A percentile compares a stretch with the other conserved stretches of the same genome.
Evolutionary conservation across 2,888 invertebrate genomes (phyloP).

Genomic region (Xanthia icteritia): DNA sequence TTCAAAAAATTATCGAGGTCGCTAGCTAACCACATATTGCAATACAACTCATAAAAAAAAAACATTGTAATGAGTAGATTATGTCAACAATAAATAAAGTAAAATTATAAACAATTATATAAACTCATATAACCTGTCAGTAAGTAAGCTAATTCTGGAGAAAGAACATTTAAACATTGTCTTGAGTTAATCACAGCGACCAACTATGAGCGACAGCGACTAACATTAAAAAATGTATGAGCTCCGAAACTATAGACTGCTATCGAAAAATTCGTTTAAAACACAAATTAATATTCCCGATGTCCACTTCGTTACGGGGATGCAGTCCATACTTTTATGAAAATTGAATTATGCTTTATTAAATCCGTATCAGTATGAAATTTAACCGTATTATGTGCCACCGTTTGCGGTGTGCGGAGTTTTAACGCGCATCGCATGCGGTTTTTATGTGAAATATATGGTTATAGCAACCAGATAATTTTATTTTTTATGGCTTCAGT

Average conservation of each 20-base stretch:
- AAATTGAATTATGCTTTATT: conserved; percentile 70
- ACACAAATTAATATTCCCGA: conserved; percentile 62
- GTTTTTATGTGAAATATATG: conserved; percentile 27
- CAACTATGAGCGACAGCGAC: no score
- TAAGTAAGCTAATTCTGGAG: no score
- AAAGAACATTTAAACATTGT: no score
- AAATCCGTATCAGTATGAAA: conserved; percentile 64
- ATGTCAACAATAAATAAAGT: no score
- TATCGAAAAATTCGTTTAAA: conserved; percentile 52
- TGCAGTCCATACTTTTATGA: conserved; percentile 60
- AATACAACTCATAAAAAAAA: no score
- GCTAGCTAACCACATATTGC: no score
- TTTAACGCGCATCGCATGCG: conserved; percentile 30
- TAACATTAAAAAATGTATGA: not conserved
- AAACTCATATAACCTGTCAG: no score
- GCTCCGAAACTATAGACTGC: conserved; percentile 14
- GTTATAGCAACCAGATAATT: conserved; percentile 3
- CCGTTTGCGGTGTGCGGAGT: conserved; percentile 50
- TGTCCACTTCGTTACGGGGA: conserved; percentile 37
- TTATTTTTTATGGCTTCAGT: conserved; percentile 1
- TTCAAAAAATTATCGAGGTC: no score
- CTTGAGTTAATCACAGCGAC: no score
- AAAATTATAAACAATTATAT: no score
- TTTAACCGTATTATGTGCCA: conserved; percentile 59
- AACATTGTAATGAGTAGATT: no score